Percentiles rank a stretch among this genome's conserved stretches.
These are phyloP conservation scores for Stictonetta naevosa DNA, from an alignment of 2,113 vertebrate genomes.

Conservation along the genomic window DNA sequence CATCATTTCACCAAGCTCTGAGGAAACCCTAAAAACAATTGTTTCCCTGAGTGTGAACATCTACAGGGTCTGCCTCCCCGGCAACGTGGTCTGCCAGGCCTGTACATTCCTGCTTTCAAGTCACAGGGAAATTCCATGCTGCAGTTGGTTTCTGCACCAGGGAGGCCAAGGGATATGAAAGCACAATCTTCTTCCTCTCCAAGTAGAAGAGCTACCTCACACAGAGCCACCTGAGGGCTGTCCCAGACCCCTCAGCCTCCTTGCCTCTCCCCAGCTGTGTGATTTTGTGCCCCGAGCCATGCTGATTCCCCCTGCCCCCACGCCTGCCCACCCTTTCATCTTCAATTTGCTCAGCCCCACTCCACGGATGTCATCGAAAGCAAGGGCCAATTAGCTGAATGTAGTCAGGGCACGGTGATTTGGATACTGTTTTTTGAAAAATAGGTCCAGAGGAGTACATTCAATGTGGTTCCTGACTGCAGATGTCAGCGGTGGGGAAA, in stretches of 20 bases:
- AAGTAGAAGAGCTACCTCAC: neutral
- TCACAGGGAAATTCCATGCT: neutral
- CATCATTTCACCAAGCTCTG: neutral
- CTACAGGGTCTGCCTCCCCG: neutral
- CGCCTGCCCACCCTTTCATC: neutral
- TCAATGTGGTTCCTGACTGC: neutral
- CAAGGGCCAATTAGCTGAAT: slow-evolving; percentile 53
- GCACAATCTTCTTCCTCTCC: neutral
- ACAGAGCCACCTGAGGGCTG: neutral
- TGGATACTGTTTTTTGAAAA: neutral
- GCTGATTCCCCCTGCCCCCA: neutral
- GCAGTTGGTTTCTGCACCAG: neutral
- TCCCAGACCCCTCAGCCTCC: neutral
- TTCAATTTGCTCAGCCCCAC: slow-evolving; percentile 54
- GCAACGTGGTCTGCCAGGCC: neutral
- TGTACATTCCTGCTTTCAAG: neutral
- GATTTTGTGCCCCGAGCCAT: slow-evolving; percentile 1
- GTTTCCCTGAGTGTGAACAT: neutral
- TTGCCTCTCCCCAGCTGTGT: neutral
- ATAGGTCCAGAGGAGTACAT: neutral
- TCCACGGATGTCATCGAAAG: neutral
- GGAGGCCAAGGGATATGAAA: neutral
- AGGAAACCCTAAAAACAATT: neutral
- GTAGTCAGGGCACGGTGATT: slow-evolving; percentile 30
- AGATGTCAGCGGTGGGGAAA: neutral